These are phyloP conservation scores for Lepidurus packardi DNA, from an alignment of 1,140 invertebrate genomes.

Conservation along the genomic window DNA sequence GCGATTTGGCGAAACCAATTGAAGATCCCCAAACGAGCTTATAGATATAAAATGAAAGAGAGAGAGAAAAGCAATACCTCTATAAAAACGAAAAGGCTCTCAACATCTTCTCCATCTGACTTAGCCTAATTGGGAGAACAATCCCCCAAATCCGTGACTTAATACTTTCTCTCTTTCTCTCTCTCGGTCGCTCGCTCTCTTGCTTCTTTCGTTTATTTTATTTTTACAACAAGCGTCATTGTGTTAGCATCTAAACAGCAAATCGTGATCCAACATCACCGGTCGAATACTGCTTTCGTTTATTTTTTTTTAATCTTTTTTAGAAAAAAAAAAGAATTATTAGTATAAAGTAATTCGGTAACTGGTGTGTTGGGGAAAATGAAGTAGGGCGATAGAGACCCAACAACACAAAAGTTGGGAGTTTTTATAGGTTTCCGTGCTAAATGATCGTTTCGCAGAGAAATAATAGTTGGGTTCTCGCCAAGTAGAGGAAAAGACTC, in stretches of 20 bases:
- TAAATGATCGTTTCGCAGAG: constrained; percentile 5
- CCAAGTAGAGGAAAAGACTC: neutral
- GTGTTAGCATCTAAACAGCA: neutral
- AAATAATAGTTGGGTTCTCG: neutral
- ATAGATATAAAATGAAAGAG: neutral
- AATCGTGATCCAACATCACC: too few relatives aligned
- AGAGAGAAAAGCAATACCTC: neutral
- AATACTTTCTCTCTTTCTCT: constrained; percentile 22
- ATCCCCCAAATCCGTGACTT: constrained; percentile 2
- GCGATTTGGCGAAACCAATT: neutral
- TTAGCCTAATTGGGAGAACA: constrained; percentile 19
- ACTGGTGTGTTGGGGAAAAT: too few relatives aligned
- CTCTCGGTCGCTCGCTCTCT: neutral
- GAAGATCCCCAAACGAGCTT: neutral
- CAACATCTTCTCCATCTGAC: neutral
- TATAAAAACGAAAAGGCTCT: neutral
- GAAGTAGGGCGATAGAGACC: too few relatives aligned
- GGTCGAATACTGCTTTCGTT: too few relatives aligned
- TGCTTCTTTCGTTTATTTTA: neutral
- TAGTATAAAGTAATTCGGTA: too few relatives aligned
- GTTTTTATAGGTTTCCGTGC: constrained; percentile 15
- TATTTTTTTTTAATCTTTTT: too few relatives aligned
- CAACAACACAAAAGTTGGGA: neutral
- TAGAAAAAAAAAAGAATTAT: too few relatives aligned
- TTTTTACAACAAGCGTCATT: neutral